Conservation (phyloP, 2,888 invertebrate species). For the Patella caerulea region DNA sequence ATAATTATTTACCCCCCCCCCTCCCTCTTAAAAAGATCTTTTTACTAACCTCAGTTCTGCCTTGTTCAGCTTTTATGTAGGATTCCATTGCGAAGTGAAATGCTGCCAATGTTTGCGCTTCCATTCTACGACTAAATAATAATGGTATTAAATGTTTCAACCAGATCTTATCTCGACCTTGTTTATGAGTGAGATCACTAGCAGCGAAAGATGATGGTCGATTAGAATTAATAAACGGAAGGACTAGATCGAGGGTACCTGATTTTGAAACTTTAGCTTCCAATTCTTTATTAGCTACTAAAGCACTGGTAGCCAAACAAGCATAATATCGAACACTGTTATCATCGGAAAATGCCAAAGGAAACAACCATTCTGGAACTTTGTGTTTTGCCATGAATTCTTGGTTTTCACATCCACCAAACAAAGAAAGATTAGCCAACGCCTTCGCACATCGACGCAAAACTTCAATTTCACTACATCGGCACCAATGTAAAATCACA, state of each 20-base stretch:
- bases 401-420: constrained; percentile 97
- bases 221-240: constrained; percentile 95
- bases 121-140: constrained; percentile 92
- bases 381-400: constrained; percentile 93
- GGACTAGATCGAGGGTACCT: constrained; percentile 95
- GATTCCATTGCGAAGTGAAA: constrained; percentile 99
- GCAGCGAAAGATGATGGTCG: constrained; percentile 94
- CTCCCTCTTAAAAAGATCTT: neutral
- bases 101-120: constrained; percentile 95
- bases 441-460: constrained; percentile 96
- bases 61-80: constrained; percentile 86
- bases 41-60: constrained; percentile 62
- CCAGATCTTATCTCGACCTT: constrained; percentile 97
- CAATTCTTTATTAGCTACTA: constrained; percentile 97
- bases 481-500: constrained; percentile 93
- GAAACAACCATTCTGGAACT: constrained; percentile 90
- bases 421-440: constrained; percentile 93
- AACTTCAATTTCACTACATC: constrained; percentile 90
- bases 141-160: constrained; percentile 92
- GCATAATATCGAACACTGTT: constrained; percentile 91
- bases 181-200: constrained; percentile 84
- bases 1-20: no score
- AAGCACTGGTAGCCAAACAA: constrained; percentile 94
- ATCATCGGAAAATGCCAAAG: constrained; percentile 95
- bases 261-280: constrained; percentile 96